Evolutionary conservation across 2,113 vertebrate species (phyloP).

Genomic region (Mustela lutreola): DNA sequence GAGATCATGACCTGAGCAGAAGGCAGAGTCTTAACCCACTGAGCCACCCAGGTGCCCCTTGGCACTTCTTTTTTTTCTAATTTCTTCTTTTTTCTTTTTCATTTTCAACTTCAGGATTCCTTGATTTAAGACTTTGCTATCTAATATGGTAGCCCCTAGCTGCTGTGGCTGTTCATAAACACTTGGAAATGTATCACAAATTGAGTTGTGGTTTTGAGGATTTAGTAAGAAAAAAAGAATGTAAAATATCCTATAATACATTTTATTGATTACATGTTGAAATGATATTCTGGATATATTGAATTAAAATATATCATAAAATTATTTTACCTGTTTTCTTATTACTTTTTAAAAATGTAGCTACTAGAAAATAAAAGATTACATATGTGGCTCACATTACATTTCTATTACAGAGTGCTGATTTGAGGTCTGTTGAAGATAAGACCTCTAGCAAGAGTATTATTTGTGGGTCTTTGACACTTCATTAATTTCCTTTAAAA

Average conservation of each 20-base stretch:
- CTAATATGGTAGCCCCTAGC: background rate
- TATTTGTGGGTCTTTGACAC: background rate
- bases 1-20: too few relatives aligned
- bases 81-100: background rate
- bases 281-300: conserved; percentile 50
- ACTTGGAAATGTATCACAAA: conserved; percentile 6
- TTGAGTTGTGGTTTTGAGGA: conserved; percentile 38
- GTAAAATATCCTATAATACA: background rate
- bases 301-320: conserved; percentile 6
- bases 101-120: background rate
- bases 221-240: conserved; percentile 28
- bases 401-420: conserved; percentile 43
- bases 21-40: too few relatives aligned
- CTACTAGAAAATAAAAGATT: conserved; percentile 48
- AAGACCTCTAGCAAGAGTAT: conserved; percentile 3
- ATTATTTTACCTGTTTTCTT: conserved; percentile 37
- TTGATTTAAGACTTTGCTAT: conserved; percentile 28
- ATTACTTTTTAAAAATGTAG: background rate
- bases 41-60: background rate
- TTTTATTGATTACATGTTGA: conserved; percentile 53
- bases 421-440: conserved; percentile 14
- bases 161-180: conserved; percentile 1
- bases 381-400: background rate
- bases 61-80: background rate
- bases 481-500: background rate